Conservation (phyloP, 2,888 invertebrate species). For the Lobophora halterata region DNA sequence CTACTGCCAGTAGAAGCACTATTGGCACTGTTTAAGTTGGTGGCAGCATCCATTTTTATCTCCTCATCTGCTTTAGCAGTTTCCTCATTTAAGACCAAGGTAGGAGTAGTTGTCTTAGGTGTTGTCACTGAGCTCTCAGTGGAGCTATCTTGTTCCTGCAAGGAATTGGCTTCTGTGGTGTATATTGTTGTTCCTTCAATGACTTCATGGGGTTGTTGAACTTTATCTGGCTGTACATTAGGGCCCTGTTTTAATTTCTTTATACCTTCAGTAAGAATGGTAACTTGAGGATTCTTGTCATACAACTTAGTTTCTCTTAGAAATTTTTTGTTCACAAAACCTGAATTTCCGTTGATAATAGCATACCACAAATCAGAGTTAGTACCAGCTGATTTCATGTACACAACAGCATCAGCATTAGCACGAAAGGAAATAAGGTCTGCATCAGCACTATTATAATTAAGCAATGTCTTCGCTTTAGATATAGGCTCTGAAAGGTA, state of each 20-base stretch:
- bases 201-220: slow-evolving; percentile 71
- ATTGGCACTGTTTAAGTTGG: slow-evolving; percentile 2
- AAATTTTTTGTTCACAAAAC: slow-evolving; percentile 82
- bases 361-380: slow-evolving; percentile 84
- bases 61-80: background rate
- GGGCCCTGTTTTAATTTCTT: slow-evolving; percentile 38
- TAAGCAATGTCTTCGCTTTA: slow-evolving; percentile 80
- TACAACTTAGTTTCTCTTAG: slow-evolving; percentile 82
- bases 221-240: slow-evolving; percentile 62
- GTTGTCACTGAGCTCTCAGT: slow-evolving; percentile 21
- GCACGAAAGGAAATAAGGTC: slow-evolving; percentile 82
- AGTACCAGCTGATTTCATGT: slow-evolving; percentile 86
- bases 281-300: slow-evolving; percentile 51
- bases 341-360: slow-evolving; percentile 83
- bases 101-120: slow-evolving; percentile 21
- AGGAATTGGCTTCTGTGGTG: slow-evolving; percentile 47
- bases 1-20: slow-evolving; percentile 2
- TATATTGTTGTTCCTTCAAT: slow-evolving; percentile 86
- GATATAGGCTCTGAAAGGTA: slow-evolving; percentile 81
- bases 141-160: slow-evolving; percentile 25
- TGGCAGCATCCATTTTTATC: slow-evolving; percentile 5
- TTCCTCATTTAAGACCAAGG: slow-evolving; percentile 12
- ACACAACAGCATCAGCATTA: slow-evolving; percentile 81
- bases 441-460: slow-evolving; percentile 77
- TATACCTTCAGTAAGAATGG: slow-evolving; percentile 48